A percentile compares a stretch with the other conserved stretches of the same genome.
Conservation (phyloP, 1,140 invertebrate species). For the Aphidius gifuensis region DNA sequence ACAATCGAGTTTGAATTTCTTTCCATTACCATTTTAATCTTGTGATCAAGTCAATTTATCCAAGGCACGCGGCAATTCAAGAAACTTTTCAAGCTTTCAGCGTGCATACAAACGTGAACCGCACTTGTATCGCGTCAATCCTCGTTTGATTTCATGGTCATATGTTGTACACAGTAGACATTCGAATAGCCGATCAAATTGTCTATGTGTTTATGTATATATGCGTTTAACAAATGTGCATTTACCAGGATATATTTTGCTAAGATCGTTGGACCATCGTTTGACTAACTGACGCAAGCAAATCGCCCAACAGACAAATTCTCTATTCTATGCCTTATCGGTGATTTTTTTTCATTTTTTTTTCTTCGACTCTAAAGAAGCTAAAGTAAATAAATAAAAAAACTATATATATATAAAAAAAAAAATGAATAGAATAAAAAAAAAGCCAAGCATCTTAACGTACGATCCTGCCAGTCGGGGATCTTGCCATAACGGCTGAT, state of each 20-base stretch:
- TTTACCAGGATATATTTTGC: not conserved
- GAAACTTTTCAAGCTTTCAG: too few species aligned
- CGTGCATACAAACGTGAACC: conserved; percentile 11
- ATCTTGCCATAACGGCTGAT: conserved; percentile 23
- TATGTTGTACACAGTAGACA: not conserved
- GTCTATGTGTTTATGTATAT: not conserved
- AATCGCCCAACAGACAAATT: conserved; percentile 44
- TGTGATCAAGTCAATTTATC: conserved; percentile 1
- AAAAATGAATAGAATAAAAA: not conserved
- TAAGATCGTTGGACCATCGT: not conserved
- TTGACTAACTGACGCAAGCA: conserved; percentile 39
- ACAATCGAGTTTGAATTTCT: not conserved
- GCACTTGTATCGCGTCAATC: conserved; percentile 23
- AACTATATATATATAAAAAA: not conserved
- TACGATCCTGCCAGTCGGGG: conserved; percentile 33
- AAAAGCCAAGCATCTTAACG: conserved; percentile 32
- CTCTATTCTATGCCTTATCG: conserved; percentile 34
- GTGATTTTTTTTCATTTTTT: conserved; percentile 16
- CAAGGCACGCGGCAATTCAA: conserved; percentile 8
- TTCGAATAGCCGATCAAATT: conserved; percentile 7
- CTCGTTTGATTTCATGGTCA: conserved; percentile 24
- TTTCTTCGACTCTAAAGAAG: not conserved
- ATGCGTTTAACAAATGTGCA: not conserved
- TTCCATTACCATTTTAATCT: conserved; percentile 12
- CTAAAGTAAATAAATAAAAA: conserved; percentile 6